These are phyloP conservation scores for Smittia aterrima DNA, from an alignment of 2,888 invertebrate genomes.

Conservation along the genomic window DNA sequence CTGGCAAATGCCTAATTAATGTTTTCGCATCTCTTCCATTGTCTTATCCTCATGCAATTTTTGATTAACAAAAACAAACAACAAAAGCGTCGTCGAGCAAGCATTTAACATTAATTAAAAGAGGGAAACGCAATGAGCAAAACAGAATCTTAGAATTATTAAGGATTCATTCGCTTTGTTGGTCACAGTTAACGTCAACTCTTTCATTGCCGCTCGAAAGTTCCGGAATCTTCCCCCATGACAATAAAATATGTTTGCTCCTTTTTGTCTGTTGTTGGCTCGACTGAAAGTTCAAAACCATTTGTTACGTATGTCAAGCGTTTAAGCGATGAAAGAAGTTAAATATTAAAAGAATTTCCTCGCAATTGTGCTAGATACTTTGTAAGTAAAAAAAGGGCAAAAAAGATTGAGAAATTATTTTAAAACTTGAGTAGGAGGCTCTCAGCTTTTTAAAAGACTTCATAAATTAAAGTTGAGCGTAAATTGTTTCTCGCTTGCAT, in stretches of 20 bases:
- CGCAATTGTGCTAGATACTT: not conserved
- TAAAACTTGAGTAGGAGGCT: not conserved
- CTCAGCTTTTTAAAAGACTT: not conserved
- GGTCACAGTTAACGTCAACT: too few species aligned
- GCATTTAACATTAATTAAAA: slow-evolving; percentile 33
- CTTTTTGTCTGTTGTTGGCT: not conserved
- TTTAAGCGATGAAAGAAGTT: slow-evolving; percentile 22
- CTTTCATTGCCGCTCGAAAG: too few species aligned
- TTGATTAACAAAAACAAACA: slow-evolving; percentile 16
- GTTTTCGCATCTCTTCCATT: not conserved
- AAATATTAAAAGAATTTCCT: slow-evolving; percentile 36
- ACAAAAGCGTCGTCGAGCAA: slow-evolving; percentile 1
- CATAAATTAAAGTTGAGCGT: slow-evolving; percentile 8
- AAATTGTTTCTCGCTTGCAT: not conserved
- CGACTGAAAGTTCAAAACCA: slow-evolving; percentile 34
- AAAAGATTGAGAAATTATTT: slow-evolving; percentile 1
- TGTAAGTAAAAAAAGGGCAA: not conserved
- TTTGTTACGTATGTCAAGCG: slow-evolving; percentile 39
- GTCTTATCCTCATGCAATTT: slow-evolving; percentile 4
- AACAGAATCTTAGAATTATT: not conserved
- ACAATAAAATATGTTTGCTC: not conserved
- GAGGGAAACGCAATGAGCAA: not conserved
- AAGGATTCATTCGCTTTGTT: not conserved
- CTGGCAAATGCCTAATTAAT: slow-evolving; percentile 18
- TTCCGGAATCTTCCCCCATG: too few species aligned